Evolutionary conservation across 2,888 invertebrate genomes (phyloP), one percentile per base, ranked within the genome.

Genomic region (Pseudoips prasinana): DNA sequence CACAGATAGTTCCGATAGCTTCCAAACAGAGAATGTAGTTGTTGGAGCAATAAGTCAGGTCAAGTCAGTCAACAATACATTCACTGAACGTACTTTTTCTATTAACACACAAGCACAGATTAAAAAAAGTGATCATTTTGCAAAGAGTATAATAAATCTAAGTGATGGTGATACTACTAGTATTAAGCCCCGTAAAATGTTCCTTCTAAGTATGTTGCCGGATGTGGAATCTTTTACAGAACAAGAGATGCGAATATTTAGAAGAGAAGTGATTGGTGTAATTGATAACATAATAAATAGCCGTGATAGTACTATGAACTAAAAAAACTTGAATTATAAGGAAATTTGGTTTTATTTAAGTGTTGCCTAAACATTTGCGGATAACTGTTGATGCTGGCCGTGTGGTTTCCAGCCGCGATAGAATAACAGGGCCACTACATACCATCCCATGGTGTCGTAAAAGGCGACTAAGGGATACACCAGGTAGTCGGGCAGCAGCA

Each of bases 221-320:
- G 64, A 64, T 11, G 45, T 64, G 2, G 58, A 60, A 20, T 39
- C 53, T 2, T 41, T 64, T 7, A 49, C 55, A n/a, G 63, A 64
- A 24, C 10, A 51, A 7, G 64, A 64, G 31, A 64, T 64, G 64
- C 31, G 64, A 7, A 46, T 46, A 29, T 64, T 64, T 4, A 45
- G 64, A 8, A 30, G 57, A 3, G 48, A 57, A 22, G 53, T 62
- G 19, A 52, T 64, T 31, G 49, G 26, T 22, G 29, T 46, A n/a
- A 45, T 64, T 11, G 64, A 62, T 10, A 52, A 37, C 20, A 60
- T 64, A 36, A 56, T 64, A 11, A 43, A 44, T 22, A 39, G 32
- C 2, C 56, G 58, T n/a, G 20, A 20, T 6, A 33, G 32, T 25
- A 43, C 48, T 43, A 24, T 26, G 40, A 40, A 22, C 18, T 39